These are phyloP conservation scores for Acronicta leporina DNA, from an alignment of 2,888 invertebrate genomes.

Conservation along the genomic window DNA sequence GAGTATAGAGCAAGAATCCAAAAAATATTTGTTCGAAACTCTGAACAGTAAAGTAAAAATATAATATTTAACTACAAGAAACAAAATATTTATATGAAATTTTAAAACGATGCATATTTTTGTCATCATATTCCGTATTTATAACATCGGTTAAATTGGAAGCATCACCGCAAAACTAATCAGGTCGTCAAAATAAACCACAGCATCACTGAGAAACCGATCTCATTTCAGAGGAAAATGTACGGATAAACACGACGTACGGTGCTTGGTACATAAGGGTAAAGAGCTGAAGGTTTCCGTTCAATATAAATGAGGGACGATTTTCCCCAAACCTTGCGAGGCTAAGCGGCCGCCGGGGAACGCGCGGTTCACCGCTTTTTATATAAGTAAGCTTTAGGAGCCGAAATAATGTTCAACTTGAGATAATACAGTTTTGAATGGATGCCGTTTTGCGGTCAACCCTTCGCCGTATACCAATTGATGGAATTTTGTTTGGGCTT, in stretches of 20 bases:
- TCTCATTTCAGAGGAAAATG: constrained; percentile 49
- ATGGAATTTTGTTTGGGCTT: constrained; percentile 50
- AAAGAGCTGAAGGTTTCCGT: constrained; percentile 69
- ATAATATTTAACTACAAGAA: too few relatives aligned
- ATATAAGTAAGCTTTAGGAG: constrained; percentile 70
- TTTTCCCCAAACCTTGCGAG: constrained; percentile 73
- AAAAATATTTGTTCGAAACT: too few relatives aligned
- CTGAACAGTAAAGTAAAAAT: too few relatives aligned
- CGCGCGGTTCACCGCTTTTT: constrained; percentile 70
- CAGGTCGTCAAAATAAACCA: constrained; percentile 44
- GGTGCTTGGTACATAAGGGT: constrained; percentile 45
- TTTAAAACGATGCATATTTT: too few relatives aligned
- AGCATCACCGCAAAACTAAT: constrained; percentile 34
- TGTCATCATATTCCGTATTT: neutral
- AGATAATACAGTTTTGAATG: constrained; percentile 73
- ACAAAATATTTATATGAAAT: too few relatives aligned
- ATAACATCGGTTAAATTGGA: neutral
- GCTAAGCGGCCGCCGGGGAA: constrained; percentile 83
- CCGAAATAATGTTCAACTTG: constrained; percentile 68
- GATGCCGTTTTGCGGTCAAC: constrained; percentile 58
- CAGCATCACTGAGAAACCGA: constrained; percentile 43
- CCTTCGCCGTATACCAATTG: constrained; percentile 53
- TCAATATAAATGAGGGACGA: constrained; percentile 83
- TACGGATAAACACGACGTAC: constrained; percentile 41
- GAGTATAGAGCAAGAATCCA: too few relatives aligned